These are phyloP conservation scores for Erebia aethiops DNA, from an alignment of 2,888 invertebrate genomes.

Conservation along the genomic window DNA sequence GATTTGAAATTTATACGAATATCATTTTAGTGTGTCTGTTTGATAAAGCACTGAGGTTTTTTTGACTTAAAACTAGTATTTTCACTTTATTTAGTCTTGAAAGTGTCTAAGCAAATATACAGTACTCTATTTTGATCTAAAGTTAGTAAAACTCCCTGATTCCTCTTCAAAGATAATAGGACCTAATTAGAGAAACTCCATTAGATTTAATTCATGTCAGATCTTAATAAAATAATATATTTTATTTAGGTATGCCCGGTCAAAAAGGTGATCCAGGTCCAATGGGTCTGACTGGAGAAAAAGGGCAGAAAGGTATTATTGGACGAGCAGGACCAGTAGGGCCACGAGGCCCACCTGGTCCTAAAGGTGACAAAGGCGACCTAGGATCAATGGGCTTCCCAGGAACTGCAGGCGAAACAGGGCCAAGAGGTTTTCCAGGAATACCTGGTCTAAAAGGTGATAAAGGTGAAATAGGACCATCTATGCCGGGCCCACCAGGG, in stretches of 20 bases:
- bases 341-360: slow-evolving; percentile 89
- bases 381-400: slow-evolving; percentile 89
- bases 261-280: slow-evolving; percentile 82
- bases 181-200: not conserved
- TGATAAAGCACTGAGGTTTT: too few relatives aligned
- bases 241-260: slow-evolving; percentile 79
- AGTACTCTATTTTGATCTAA: too few relatives aligned
- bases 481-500: slow-evolving; percentile 86
- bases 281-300: slow-evolving; percentile 62
- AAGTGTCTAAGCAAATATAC: too few relatives aligned
- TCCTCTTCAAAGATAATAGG: too few relatives aligned
- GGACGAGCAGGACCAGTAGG: slow-evolving; percentile 85
- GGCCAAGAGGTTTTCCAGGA: slow-evolving; percentile 85
- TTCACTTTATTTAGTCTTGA: too few relatives aligned
- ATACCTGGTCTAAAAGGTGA: slow-evolving; percentile 82
- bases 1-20: too few relatives aligned
- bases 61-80: too few relatives aligned
- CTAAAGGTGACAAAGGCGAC: slow-evolving; percentile 91
- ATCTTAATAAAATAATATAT: not conserved
- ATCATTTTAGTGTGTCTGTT: too few relatives aligned
- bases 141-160: too few relatives aligned
- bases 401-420: slow-evolving; percentile 86
- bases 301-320: slow-evolving; percentile 69
- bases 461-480: slow-evolving; percentile 88
- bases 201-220: not conserved